Conservation (phyloP, 2,113 vertebrate genomes). For the Lasiurus cinereus region DNA sequence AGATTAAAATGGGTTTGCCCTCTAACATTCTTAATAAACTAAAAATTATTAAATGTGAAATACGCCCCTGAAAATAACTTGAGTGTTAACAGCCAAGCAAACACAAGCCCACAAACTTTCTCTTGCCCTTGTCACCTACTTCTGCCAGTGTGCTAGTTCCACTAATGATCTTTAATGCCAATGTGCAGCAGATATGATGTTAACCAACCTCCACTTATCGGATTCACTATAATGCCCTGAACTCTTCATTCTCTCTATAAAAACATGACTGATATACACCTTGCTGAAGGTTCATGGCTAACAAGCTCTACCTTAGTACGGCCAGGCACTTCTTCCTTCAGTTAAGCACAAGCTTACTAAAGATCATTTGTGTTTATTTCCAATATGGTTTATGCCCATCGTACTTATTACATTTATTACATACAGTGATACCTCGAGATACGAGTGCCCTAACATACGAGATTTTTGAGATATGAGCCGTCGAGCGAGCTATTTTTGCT, state of each 20-base stretch:
- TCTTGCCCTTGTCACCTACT: background rate
- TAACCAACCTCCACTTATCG: background rate
- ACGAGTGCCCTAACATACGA: too few species aligned
- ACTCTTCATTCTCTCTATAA: slow-evolving; percentile 6
- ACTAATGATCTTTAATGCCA: background rate
- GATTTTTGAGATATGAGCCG: too few species aligned
- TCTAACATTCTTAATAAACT: slow-evolving; percentile 32
- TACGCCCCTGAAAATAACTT: slow-evolving; percentile 28
- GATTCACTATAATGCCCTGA: background rate
- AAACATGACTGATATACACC: background rate
- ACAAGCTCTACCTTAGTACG: background rate
- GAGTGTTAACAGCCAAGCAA: background rate
- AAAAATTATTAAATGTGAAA: slow-evolving; percentile 51
- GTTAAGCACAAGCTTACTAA: slow-evolving; percentile 29
- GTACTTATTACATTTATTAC: background rate
- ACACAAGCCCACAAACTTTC: background rate
- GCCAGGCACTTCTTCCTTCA: background rate
- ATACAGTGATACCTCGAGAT: background rate
- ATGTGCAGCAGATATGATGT: background rate
- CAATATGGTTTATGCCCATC: background rate
- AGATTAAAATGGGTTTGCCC: slow-evolving; percentile 47
- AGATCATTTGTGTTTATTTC: slow-evolving; percentile 21
- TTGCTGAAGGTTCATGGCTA: background rate
- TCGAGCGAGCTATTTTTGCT: too few species aligned
- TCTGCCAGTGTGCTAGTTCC: background rate